These are phyloP conservation scores for Fopius arisanus DNA, from an alignment of 1,140 invertebrate genomes.

Conservation along the genomic window DNA sequence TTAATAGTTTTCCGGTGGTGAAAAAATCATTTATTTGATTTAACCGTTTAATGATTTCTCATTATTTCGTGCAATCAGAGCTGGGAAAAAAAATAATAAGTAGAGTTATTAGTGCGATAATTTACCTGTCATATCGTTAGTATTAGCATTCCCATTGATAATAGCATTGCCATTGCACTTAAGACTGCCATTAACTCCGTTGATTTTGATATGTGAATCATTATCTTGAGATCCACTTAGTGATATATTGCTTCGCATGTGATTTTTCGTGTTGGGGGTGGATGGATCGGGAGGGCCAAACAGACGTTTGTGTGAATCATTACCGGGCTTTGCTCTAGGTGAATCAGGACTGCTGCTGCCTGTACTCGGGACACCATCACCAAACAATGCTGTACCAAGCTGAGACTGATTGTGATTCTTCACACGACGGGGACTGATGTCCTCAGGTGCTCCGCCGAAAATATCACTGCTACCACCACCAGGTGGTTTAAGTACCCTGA, in stretches of 20 bases:
- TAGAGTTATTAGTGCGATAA: constrained; percentile 1
- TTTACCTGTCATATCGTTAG: constrained; percentile 61
- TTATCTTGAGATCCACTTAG: constrained; percentile 43
- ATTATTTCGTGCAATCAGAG: background rate
- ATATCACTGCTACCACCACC: constrained; percentile 73
- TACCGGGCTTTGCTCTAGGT: constrained; percentile 62
- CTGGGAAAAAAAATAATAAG: background rate
- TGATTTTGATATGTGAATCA: constrained; percentile 46
- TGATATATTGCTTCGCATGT: constrained; percentile 60
- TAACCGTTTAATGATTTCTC: no score
- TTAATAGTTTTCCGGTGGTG: background rate
- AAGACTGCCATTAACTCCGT: constrained; percentile 39
- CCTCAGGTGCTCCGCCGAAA: constrained; percentile 62
- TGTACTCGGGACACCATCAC: constrained; percentile 46
- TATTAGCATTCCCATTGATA: constrained; percentile 51
- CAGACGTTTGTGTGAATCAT: constrained; percentile 65
- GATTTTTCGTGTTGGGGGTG: constrained; percentile 61
- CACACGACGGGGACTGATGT: constrained; percentile 54
- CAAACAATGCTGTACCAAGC: constrained; percentile 58
- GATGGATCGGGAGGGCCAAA: constrained; percentile 63
- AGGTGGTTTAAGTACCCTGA: constrained; percentile 73
- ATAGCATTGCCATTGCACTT: constrained; percentile 39
- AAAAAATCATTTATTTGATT: background rate
- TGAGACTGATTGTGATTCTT: constrained; percentile 58
- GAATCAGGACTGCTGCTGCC: constrained; percentile 44